Evolutionary conservation across 2,113 vertebrate species (phyloP).

Genomic region (Progne subis): DNA sequence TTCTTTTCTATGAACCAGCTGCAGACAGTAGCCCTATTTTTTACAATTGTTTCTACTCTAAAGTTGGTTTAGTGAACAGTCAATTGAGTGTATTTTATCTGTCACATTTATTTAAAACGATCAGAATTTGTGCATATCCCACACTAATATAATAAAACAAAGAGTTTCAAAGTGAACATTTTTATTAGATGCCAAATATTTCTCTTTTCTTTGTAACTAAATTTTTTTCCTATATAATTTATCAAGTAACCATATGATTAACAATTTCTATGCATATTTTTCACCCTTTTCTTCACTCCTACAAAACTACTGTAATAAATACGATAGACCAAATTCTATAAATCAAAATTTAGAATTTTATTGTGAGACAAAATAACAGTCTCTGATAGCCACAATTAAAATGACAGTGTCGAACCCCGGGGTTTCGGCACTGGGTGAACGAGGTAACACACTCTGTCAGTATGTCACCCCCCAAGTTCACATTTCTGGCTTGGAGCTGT

Average conservation of each 20-base stretch:
- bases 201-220: not conserved
- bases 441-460: no score
- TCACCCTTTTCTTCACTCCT: not conserved
- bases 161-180: not conserved
- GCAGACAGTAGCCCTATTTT: not conserved
- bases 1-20: not conserved
- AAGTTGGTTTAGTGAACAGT: not conserved
- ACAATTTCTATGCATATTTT: not conserved
- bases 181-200: not conserved
- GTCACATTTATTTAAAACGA: not conserved
- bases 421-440: no score
- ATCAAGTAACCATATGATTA: not conserved
- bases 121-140: not conserved
- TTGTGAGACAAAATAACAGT: no score
- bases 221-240: not conserved
- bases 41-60: not conserved
- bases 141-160: not conserved
- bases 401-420: no score
- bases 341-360: no score
- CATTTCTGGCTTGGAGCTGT: no score
- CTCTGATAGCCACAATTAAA: no score
- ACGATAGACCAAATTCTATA: no score
- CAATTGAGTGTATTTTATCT: not conserved
- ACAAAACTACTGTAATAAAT: not conserved
- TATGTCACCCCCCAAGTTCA: no score